Percentiles rank a stretch among this genome's conserved stretches.
Evolutionary conservation across 2,888 invertebrate species (phyloP).

Genomic region (Thelaira solivaga): DNA sequence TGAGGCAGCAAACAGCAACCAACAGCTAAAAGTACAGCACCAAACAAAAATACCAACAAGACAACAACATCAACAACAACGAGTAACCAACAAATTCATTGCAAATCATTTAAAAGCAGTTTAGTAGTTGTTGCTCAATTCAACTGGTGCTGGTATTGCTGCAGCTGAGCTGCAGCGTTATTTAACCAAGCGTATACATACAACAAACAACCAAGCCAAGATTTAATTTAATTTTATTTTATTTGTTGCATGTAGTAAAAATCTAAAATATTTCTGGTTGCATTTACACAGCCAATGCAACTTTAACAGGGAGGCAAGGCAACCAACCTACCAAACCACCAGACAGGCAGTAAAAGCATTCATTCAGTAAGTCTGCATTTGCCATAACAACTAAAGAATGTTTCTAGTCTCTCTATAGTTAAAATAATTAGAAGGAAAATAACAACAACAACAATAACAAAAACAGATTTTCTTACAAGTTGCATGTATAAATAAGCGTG

Average conservation of each 20-base stretch:
- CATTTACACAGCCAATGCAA: conserved; percentile 25
- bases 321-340: neutral
- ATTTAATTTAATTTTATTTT: too few relatives aligned
- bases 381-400: conserved; percentile 13
- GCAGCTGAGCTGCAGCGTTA: conserved; percentile 3
- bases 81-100: conserved; percentile 41
- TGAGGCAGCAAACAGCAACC: conserved; percentile 5
- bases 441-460: neutral
- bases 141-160: neutral
- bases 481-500: conserved; percentile 5
- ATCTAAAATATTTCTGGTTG: neutral
- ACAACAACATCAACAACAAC: conserved; percentile 56
- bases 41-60: conserved; percentile 61
- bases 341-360: too few relatives aligned
- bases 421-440: neutral
- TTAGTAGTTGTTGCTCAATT: conserved; percentile 44
- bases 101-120: conserved; percentile 51
- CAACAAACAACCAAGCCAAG: conserved; percentile 23
- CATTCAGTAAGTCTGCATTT: too few relatives aligned
- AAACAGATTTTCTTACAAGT: conserved; percentile 6
- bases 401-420: conserved; percentile 31
- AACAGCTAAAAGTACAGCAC: conserved; percentile 59
- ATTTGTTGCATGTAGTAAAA: conserved; percentile 15
- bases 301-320: conserved; percentile 12
- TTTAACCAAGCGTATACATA: conserved; percentile 8